These are phyloP conservation scores for Ivindomyrus marchei DNA, from an alignment of 2,113 vertebrate species.

Conservation along the genomic window DNA sequence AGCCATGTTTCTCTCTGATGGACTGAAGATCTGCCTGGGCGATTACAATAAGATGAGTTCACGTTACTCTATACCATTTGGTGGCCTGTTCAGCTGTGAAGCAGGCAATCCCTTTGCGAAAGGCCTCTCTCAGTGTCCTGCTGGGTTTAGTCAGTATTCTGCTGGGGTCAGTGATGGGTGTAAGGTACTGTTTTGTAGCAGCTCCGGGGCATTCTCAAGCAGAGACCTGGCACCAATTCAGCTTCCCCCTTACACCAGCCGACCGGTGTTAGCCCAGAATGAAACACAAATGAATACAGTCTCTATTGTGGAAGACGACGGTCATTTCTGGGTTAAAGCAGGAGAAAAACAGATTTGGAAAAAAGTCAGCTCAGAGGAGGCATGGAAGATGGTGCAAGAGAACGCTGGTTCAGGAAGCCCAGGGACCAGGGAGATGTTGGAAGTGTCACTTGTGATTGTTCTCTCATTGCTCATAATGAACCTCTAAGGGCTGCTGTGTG, in stretches of 20 bases:
- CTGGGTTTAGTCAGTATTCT: constrained; percentile 77
- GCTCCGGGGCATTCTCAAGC: constrained; percentile 65
- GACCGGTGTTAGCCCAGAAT: constrained; percentile 52
- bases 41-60: constrained; percentile 64
- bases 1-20: constrained; percentile 60
- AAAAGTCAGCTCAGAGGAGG: constrained; percentile 39
- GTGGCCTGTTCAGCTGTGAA: constrained; percentile 85
- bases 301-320: constrained; percentile 65
- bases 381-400: background rate
- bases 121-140: constrained; percentile 59
- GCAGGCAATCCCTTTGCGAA: constrained; percentile 62
- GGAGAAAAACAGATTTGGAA: constrained; percentile 54
- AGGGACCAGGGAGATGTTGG: background rate
- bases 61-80: constrained; percentile 65
- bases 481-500: background rate
- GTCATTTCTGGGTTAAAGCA: constrained; percentile 63
- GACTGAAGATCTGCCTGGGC: constrained; percentile 70
- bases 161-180: constrained; percentile 77
- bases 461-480: background rate
- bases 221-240: constrained; percentile 57
- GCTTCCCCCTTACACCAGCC: constrained; percentile 72
- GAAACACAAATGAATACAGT: constrained; percentile 59
- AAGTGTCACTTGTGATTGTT: background rate
- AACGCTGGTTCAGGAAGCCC: background rate
- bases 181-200: constrained; percentile 77